phyloP scores from a whole-genome alignment of 2,113 vertebrate genomes.

The Pseudopipra pipra region DNA sequence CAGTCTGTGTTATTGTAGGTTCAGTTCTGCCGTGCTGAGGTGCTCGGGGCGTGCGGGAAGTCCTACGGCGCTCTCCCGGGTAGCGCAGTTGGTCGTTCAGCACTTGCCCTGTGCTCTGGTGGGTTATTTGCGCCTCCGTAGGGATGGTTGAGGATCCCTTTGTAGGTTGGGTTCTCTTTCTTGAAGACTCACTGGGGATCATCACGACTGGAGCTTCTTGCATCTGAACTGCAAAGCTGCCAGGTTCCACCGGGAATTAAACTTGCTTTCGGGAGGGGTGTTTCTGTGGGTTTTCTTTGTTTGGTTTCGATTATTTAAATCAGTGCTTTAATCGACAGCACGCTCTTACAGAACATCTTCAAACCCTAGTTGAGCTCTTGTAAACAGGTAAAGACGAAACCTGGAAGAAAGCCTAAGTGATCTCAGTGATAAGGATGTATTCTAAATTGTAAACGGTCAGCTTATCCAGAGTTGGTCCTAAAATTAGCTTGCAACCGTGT shows the following conservation, averaged over 20 bases:
- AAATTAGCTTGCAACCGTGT: not conserved
- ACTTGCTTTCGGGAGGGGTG: not conserved
- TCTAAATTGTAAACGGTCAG: rapidly evolving
- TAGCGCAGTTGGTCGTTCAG: rapidly evolving
- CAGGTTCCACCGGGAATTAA: not conserved
- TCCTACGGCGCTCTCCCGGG: not conserved
- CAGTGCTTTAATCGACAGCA: not conserved
- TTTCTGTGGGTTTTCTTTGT: not conserved
- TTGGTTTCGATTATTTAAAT: not conserved
- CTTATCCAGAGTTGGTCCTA: not conserved
- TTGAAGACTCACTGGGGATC: not conserved
- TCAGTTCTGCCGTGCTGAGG: not conserved
- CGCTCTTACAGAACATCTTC: not conserved
- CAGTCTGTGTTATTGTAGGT: not conserved
- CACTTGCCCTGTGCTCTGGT: not conserved
- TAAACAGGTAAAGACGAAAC: not conserved
- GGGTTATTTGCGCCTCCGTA: not conserved
- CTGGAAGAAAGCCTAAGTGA: slow-evolving; percentile 13
- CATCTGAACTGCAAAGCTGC: not conserved
- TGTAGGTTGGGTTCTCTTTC: not conserved
- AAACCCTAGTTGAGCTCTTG: not conserved
- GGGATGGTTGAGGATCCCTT: not conserved
- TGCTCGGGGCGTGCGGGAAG: not conserved
- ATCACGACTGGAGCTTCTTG: not conserved
- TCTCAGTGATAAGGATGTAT: not conserved